Base-by-base conservation (phyloP, 2,888 invertebrate species). In the Doris montereyensis region DNA sequence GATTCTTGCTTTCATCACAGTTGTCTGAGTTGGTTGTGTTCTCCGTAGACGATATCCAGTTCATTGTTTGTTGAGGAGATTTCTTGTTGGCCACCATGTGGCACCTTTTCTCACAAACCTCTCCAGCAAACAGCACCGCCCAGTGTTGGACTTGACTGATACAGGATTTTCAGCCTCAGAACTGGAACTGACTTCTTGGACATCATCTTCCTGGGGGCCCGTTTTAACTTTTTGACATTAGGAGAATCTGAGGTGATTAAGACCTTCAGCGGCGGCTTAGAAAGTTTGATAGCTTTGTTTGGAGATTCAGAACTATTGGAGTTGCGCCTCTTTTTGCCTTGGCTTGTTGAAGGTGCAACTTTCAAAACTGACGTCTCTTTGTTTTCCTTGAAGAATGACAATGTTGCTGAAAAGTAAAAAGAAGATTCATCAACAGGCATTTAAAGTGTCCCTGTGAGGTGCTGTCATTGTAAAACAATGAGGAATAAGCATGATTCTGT, bases 131-230 rank as follows among this genome's bases (percentile, higher is more conserved):
- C 83, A 81, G 8, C 73, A 75, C 79, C 82, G 79, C 76, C 83
- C 65, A 70, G 67, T 71, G 78, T 79, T 58, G 60, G 75, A 58
- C 52, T 41, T 41, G 5, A 41, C 52, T 10, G 5, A 10, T 5
- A 10, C 52, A 74, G 80, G 81, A 17, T 24, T 70, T 24, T 88
- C 88, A 5, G 88, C 85, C 65, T 88, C 89, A 2, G 89, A 88
- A 77, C 87, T 88, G 17, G 88, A 88, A 68, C 87, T 89, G 4
- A 89, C 89, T 77, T 88, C 88, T 76, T 87, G 85, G 35, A 87
- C 88, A 81, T 86, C 84, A 24, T 83, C 83, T 5, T 76, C 68
- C 32, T 28, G 57, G 57, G 68, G 76, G 62, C 65, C 78, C 58
- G 28, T 67, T n/a, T 67, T 34, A 17, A 65, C 30, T 35, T 35